These are phyloP conservation scores for Deilephila elpenor DNA, from an alignment of 2,888 invertebrate genomes.

Conservation along the genomic window DNA sequence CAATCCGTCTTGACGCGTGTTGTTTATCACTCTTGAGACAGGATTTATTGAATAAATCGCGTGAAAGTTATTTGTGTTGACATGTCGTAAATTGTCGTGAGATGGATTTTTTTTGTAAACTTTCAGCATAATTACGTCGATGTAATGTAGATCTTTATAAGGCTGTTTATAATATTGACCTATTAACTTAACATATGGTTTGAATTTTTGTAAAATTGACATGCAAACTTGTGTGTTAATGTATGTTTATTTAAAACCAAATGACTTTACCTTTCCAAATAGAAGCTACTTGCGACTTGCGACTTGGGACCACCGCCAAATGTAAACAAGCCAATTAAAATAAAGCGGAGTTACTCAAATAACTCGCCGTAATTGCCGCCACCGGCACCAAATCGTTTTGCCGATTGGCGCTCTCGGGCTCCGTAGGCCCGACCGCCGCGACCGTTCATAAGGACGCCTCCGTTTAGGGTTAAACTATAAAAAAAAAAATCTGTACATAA, in stretches of 20 bases:
- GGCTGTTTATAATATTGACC: too few species aligned
- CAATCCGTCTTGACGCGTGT: slow-evolving; percentile 8
- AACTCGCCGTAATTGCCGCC: slow-evolving; percentile 23
- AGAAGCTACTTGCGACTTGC: not conserved
- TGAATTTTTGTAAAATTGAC: too few species aligned
- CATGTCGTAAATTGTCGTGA: slow-evolving; percentile 5
- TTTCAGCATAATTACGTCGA: not conserved
- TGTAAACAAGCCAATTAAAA: slow-evolving; percentile 29
- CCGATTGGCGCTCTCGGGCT: not conserved
- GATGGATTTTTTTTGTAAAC: not conserved
- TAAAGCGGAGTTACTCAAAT: slow-evolving; percentile 24
- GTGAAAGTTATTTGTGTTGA: slow-evolving; percentile 20
- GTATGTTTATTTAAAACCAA: too few species aligned
- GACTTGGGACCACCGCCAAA: slow-evolving; percentile 10
- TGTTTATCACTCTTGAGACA: slow-evolving; percentile 7
- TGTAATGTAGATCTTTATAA: too few species aligned
- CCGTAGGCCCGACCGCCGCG: too few species aligned
- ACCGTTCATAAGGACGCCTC: slow-evolving; percentile 17
- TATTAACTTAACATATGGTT: too few species aligned
- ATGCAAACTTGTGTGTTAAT: too few species aligned
- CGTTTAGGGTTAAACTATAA: slow-evolving; percentile 20
- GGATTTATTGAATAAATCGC: slow-evolving; percentile 8
- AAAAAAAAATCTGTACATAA: slow-evolving; percentile 6
- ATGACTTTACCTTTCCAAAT: too few species aligned
- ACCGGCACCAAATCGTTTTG: slow-evolving; percentile 13